phyloP scores from a whole-genome alignment of 2,797 vertebrate genomes.

The Gallinago nigripennis region DNA sequence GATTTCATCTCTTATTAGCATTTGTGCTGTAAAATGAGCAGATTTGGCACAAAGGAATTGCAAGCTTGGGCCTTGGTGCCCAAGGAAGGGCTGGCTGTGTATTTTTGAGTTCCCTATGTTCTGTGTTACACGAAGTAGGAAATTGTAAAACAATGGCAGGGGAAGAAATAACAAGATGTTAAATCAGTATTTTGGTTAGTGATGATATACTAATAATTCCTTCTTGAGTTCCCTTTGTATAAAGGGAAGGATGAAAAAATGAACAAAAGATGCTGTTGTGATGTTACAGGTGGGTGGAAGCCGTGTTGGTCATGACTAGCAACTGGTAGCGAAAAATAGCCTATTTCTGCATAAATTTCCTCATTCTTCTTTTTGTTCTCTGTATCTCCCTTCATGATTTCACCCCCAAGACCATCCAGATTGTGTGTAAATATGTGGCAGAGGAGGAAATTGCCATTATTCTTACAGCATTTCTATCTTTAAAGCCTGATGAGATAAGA shows the following conservation, averaged over 20 bases:
- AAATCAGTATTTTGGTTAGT: not conserved
- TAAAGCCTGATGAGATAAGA: not conserved
- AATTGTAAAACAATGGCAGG: not conserved
- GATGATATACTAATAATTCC: not conserved
- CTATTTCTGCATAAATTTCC: not conserved
- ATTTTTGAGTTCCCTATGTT: not conserved
- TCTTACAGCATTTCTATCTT: not conserved
- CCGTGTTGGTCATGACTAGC: fast-evolving
- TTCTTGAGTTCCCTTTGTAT: not conserved
- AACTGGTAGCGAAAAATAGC: not conserved
- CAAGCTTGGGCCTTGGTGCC: not conserved
- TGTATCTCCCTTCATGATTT: not conserved
- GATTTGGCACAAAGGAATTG: not conserved
- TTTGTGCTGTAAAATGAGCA: not conserved
- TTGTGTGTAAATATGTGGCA: not conserved
- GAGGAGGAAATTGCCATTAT: not conserved
- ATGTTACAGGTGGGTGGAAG: not conserved
- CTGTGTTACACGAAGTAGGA: not conserved
- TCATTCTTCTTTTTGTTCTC: not conserved
- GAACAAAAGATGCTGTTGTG: not conserved
- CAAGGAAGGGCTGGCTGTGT: not conserved
- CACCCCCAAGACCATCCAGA: not conserved
- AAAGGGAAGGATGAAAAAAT: not conserved
- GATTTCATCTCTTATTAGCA: not conserved
- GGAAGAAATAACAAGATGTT: not conserved